Evolutionary conservation across 2,888 invertebrate genomes (phyloP).

Genomic region (Mythimna loreyi): DNA sequence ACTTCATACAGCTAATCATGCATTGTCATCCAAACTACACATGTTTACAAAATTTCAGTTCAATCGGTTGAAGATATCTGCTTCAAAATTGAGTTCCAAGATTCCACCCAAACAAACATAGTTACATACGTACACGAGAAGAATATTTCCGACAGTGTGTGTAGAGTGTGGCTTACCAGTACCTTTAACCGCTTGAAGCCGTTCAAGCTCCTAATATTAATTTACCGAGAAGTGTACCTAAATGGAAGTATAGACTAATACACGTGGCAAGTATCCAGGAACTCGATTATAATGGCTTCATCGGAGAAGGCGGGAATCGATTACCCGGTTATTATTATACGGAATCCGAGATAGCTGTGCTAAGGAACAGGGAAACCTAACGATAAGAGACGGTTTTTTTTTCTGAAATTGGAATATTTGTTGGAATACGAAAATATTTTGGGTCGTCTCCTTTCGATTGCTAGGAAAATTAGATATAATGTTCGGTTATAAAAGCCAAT

Average conservation of each 20-base stretch:
- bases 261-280: conserved; percentile 10
- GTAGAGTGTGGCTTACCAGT: neutral
- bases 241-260: conserved; percentile 32
- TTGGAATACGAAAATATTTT: too few species aligned
- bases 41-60: too few species aligned
- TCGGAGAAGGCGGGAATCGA: conserved; percentile 31
- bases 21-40: too few species aligned
- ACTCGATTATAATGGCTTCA: conserved; percentile 32
- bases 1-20: too few species aligned
- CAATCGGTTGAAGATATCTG: too few species aligned
- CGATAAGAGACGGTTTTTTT: neutral
- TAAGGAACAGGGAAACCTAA: neutral
- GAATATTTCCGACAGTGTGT: neutral
- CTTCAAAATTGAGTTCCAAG: neutral
- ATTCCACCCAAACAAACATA: neutral
- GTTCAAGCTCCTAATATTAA: conserved; percentile 35
- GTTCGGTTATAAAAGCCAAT: too few species aligned
- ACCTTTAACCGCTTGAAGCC: conserved; percentile 28
- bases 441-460: too few species aligned
- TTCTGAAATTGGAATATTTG: neutral
- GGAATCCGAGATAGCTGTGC: neutral
- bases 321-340: conserved; percentile 21
- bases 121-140: neutral
- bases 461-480: too few species aligned
- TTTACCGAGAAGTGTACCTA: conserved; percentile 21